Conservation (phyloP, 2,113 vertebrate species). For the Scomber colias region DNA sequence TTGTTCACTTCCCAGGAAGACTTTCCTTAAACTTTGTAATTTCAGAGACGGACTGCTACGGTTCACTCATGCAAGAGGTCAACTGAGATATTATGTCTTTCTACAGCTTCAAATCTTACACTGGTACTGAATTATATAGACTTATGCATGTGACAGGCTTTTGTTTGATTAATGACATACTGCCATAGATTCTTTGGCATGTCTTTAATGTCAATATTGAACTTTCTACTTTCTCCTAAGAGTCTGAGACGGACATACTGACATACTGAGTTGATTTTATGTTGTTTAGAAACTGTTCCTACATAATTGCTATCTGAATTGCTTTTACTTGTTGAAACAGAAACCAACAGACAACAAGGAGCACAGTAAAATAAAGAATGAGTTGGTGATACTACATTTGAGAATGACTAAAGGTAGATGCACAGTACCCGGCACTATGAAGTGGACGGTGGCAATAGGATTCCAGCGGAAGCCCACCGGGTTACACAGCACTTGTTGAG, state of each 20-base stretch:
- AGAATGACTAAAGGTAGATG: not conserved
- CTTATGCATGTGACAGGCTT: too few species aligned
- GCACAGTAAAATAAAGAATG: not conserved
- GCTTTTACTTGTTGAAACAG: not conserved
- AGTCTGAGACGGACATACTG: too few species aligned
- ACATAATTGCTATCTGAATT: too few species aligned
- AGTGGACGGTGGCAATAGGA: conserved; percentile 88
- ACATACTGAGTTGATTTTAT: not conserved
- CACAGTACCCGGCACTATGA: conserved; percentile 91
- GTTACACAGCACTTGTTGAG: conserved; percentile 87
- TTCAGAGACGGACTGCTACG: too few species aligned
- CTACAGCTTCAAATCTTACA: too few species aligned
- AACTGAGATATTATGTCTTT: not conserved
- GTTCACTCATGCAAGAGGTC: not conserved
- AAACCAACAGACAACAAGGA: not conserved
- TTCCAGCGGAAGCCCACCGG: conserved; percentile 92
- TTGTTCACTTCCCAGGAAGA: not conserved
- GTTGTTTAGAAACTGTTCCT: too few species aligned
- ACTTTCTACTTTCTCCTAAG: not conserved
- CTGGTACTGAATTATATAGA: too few species aligned
- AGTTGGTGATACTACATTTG: too few species aligned
- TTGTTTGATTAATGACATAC: not conserved
- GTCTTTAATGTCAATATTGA: not conserved
- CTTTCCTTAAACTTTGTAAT: not conserved
- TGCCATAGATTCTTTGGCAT: not conserved